Conservation (phyloP, 1,140 invertebrate species). For the Popillia japonica region DNA sequence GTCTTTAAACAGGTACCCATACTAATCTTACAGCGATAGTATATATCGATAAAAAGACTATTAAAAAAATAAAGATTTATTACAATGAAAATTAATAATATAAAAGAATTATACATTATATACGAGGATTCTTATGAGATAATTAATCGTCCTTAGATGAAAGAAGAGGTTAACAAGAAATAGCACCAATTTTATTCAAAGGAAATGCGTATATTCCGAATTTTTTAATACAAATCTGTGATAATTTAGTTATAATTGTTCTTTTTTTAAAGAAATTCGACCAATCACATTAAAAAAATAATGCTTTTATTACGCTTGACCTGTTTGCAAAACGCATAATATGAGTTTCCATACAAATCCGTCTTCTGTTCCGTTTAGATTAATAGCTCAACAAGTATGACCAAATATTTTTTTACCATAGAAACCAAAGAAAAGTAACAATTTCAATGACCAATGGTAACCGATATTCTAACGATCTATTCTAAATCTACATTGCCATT, state of each 20-base stretch:
- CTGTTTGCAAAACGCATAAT: too few species aligned
- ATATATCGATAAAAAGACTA: too few species aligned
- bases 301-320: too few species aligned
- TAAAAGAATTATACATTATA: slow-evolving; percentile 1
- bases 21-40: too few species aligned
- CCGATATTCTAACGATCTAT: slow-evolving; percentile 13
- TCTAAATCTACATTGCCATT: slow-evolving; percentile 33
- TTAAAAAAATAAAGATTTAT: neutral
- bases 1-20: too few species aligned
- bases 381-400: slow-evolving; percentile 8
- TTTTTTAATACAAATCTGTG: slow-evolving; percentile 20
- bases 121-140: slow-evolving; percentile 19
- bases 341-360: neutral
- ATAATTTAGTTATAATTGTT: neutral
- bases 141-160: slow-evolving; percentile 1
- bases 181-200: neutral
- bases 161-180: neutral
- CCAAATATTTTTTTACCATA: slow-evolving; percentile 3
- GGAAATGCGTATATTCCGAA: neutral
- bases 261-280: too few species aligned
- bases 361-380: neutral
- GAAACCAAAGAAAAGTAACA: neutral
- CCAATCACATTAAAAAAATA: too few species aligned
- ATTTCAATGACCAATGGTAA: slow-evolving; percentile 12
- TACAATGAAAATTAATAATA: neutral